Percentiles rank a stretch among this genome's conserved stretches.
Evolutionary conservation across 1,140 invertebrate genomes (phyloP).

Genomic region (Drosophila seguyi): DNA sequence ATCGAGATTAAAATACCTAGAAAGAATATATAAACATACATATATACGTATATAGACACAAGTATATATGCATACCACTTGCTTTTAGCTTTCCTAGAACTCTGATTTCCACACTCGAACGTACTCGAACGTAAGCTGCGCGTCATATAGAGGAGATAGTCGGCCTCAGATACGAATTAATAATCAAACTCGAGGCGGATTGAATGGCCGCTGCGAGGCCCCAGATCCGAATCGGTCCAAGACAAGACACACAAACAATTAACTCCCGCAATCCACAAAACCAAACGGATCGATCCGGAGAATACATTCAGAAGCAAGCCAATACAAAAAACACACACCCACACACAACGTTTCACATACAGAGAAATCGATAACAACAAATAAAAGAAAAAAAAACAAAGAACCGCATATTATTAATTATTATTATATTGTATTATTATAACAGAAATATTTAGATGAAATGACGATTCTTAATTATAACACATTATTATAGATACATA

Average conservation of each 20-base stretch:
- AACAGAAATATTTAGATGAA: constrained; percentile 85
- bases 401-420: constrained; percentile 76
- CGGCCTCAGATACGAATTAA: constrained; percentile 48
- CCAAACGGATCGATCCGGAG: constrained; percentile 35
- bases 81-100: constrained; percentile 81
- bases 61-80: constrained; percentile 71
- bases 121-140: constrained; percentile 38
- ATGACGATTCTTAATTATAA: constrained; percentile 85
- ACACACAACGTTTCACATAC: constrained; percentile 51
- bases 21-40: constrained; percentile 51
- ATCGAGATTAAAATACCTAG: constrained; percentile 61
- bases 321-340: neutral
- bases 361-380: constrained; percentile 28
- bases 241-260: constrained; percentile 12
- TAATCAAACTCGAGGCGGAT: constrained; percentile 50
- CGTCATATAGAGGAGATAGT: constrained; percentile 41
- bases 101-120: constrained; percentile 70
- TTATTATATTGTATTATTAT: constrained; percentile 85
- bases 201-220: constrained; percentile 17
- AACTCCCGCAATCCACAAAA: constrained; percentile 27
- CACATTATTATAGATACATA: constrained; percentile 85
- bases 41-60: constrained; percentile 57
- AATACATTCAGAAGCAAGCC: constrained; percentile 26
- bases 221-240: constrained; percentile 17
- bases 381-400: constrained; percentile 7